Conservation (phyloP, 1,140 invertebrate genomes). For the Trialeurodes vaporariorum region DNA sequence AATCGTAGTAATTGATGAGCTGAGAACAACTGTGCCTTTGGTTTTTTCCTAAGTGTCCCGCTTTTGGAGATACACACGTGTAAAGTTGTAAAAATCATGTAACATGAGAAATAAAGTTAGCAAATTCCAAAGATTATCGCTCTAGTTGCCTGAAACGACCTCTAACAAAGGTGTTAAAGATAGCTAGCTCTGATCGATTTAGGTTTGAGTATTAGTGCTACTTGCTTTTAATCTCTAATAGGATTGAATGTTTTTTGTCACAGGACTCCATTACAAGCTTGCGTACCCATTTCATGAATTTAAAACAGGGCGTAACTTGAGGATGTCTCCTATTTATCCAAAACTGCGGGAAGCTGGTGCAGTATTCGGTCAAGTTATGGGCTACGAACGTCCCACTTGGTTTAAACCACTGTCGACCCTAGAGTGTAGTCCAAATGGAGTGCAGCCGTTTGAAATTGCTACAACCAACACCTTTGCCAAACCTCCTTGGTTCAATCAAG, state of each 20-base stretch:
- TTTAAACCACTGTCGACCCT: constrained; percentile 46
- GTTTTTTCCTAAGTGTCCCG: too few relatives aligned
- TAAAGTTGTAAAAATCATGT: too few relatives aligned
- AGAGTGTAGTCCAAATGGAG: neutral
- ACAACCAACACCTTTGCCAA: constrained; percentile 71
- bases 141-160: too few relatives aligned
- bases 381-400: constrained; percentile 91
- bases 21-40: too few relatives aligned
- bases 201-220: too few relatives aligned
- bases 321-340: constrained; percentile 94
- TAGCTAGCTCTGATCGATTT: too few relatives aligned
- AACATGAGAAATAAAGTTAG: too few relatives aligned
- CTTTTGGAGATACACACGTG: too few relatives aligned
- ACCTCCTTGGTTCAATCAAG: constrained; percentile 86
- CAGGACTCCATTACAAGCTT: constrained; percentile 63
- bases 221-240: too few relatives aligned
- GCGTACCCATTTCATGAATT: constrained; percentile 78
- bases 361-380: constrained; percentile 97
- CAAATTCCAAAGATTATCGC: too few relatives aligned
- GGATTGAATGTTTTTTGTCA: constrained; percentile 10
- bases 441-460: constrained; percentile 30
- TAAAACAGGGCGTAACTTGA: constrained; percentile 74
- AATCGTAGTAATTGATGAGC: too few relatives aligned
- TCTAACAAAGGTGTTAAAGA: too few relatives aligned
- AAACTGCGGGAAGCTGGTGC: constrained; percentile 81